These are phyloP conservation scores for Microplitis deprimator DNA, from an alignment of 2,888 invertebrate species.

Conservation along the genomic window DNA sequence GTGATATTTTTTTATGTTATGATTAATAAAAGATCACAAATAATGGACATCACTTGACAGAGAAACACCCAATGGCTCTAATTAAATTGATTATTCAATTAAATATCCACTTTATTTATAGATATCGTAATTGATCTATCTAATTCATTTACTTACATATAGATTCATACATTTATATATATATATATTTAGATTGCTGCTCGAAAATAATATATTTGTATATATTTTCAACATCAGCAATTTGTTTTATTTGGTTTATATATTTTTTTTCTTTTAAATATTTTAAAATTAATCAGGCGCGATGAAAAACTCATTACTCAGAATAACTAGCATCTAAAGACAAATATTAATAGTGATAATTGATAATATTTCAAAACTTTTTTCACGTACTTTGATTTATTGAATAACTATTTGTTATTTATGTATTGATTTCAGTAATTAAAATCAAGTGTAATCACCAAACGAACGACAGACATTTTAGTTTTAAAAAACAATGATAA, in stretches of 20 bases:
- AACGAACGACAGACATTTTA: conserved; percentile 30
- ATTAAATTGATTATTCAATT: conserved; percentile 1
- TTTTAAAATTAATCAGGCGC: conserved; percentile 13
- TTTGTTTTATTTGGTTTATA: conserved; percentile 11
- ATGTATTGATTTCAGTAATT: background rate
- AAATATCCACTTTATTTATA: conserved; percentile 3
- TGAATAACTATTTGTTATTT: background rate
- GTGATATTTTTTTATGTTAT: background rate
- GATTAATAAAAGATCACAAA: conserved; percentile 12
- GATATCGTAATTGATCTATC: conserved; percentile 23
- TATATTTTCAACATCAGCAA: conserved; percentile 10
- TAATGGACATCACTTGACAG: conserved; percentile 28
- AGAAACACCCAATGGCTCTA: conserved; percentile 25
- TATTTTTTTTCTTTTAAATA: conserved; percentile 1
- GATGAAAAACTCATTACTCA: background rate
- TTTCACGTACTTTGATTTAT: background rate
- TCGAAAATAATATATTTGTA: conserved; percentile 17
- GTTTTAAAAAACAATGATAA: background rate
- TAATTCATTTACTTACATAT: conserved; percentile 21
- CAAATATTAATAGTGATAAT: background rate
- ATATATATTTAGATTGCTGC: background rate
- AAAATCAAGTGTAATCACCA: conserved; percentile 11
- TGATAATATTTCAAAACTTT: background rate
- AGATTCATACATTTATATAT: conserved; percentile 11
- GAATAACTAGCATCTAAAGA: conserved; percentile 1